Conservation (phyloP, 1,140 invertebrate species). For the Lepidurus couesii region DNA sequence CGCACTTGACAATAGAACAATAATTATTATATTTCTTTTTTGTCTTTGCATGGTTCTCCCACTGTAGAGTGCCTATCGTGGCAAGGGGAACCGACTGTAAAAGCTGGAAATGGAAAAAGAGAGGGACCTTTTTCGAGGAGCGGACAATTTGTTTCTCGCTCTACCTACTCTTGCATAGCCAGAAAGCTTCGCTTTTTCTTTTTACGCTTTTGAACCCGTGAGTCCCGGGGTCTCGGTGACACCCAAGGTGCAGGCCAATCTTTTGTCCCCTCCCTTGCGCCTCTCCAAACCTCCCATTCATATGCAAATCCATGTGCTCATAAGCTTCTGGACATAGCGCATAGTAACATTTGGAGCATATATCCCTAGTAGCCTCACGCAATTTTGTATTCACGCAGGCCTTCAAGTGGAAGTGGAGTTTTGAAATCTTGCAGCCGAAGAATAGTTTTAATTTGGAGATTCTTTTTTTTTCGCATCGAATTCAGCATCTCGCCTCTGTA, state of each 20-base stretch:
- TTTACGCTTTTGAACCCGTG: neutral
- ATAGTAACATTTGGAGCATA: neutral
- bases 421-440: neutral
- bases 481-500: too few species aligned
- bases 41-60: neutral
- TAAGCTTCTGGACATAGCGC: slow-evolving; percentile 4
- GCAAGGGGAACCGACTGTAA: neutral
- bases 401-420: neutral
- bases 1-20: slow-evolving; percentile 22
- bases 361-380: neutral
- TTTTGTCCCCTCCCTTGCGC: neutral
- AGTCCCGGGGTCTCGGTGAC: slow-evolving; percentile 20
- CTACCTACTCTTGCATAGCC: neutral
- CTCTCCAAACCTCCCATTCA: slow-evolving; percentile 6
- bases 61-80: neutral
- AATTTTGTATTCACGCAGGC: neutral
- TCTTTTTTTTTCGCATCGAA: too few species aligned
- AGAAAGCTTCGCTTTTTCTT: neutral
- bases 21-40: slow-evolving; percentile 12
- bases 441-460: too few species aligned
- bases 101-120: neutral
- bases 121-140: neutral
- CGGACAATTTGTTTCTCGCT: slow-evolving; percentile 20
- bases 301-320: neutral
- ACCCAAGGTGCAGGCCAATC: slow-evolving; percentile 13